Base-by-base conservation (phyloP, 2,888 invertebrate species). In the Aphodius granarius region DNA sequence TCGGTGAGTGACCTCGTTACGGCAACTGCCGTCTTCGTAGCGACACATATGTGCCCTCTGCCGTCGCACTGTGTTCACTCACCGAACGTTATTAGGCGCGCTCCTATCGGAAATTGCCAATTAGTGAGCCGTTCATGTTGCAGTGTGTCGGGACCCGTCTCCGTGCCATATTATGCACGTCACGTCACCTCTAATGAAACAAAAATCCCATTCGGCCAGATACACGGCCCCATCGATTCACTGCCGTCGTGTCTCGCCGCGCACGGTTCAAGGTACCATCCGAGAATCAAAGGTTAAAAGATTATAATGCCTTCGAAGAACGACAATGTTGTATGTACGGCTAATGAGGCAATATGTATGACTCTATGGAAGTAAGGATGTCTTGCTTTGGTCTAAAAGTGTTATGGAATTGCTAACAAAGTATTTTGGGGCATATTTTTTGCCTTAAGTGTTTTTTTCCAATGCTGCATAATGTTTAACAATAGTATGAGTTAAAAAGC, bases 81-180 rank as follows among this genome's bases (percentile, higher is more conserved):
- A n/a, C n/a, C 21, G 68, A 22, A 21, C 68, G 79, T 81, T 81
- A 82, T 83, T 83, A 82, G 83, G 81, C 83, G 81, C 83, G 82
- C 83, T 82, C 83, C 83, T 83, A 83, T 83, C 82, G 83, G 83
- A 84, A 83, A 84, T 84, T 84, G 82, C 81, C 83, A 84, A 83
- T 84, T 84, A 83, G 82, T 79, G 78, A 80, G 81, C 80, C 82
- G 79, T 79, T 76, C 76, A 76, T 76, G 78, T 75, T 75, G 75
- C 73, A 74, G 73, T 77, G 18, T 65, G 68, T 20, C 21, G 21
- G 68, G 68, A 20, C 43, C 43, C 43, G 43, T 43, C 43, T 6
- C 68, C 68, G 68, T 77, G 77, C 74, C 75, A 73, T 73, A 68
- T 72, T 22, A 76, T 66, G 73, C 75, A 75, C 72, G 75, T 75